Conservation (phyloP, 2,888 invertebrate genomes). For the Leptinotarsa haldemani region DNA sequence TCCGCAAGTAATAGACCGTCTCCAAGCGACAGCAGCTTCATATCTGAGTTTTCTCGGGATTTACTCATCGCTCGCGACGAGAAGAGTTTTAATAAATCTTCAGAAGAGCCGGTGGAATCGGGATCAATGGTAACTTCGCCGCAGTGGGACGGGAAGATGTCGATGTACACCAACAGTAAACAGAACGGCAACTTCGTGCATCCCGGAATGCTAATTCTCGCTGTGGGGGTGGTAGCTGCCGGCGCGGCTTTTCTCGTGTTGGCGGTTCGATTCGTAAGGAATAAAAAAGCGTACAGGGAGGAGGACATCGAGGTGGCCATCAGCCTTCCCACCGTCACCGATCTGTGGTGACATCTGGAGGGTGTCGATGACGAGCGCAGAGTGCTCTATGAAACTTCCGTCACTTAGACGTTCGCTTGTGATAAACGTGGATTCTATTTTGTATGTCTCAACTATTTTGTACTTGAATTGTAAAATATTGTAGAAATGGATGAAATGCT, state of each 20-base stretch:
- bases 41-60: constrained; percentile 45
- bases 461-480: constrained; percentile 53
- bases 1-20: constrained; percentile 42
- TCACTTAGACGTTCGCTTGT: constrained; percentile 54
- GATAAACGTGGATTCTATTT: constrained; percentile 48
- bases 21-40: constrained; percentile 19
- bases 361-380: constrained; percentile 69
- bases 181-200: constrained; percentile 58
- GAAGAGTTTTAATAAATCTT: constrained; percentile 24
- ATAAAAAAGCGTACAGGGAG: constrained; percentile 53
- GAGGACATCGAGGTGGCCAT: constrained; percentile 72
- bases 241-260: constrained; percentile 69
- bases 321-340: constrained; percentile 71
- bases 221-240: constrained; percentile 68
- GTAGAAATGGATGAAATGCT: constrained; percentile 41
- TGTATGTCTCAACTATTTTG: constrained; percentile 56
- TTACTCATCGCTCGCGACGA: constrained; percentile 39
- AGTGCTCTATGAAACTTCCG: constrained; percentile 58
- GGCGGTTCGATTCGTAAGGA: constrained; percentile 64
- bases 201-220: constrained; percentile 72
- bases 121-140: constrained; percentile 39
- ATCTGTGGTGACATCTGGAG: constrained; percentile 78
- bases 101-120: constrained; percentile 21
- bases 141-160: constrained; percentile 55
- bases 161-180: constrained; percentile 58